Percentiles rank a stretch among this genome's conserved stretches.
These are phyloP conservation scores for Isichthys henryi DNA, from an alignment of 2,113 vertebrate genomes.

Conservation along the genomic window DNA sequence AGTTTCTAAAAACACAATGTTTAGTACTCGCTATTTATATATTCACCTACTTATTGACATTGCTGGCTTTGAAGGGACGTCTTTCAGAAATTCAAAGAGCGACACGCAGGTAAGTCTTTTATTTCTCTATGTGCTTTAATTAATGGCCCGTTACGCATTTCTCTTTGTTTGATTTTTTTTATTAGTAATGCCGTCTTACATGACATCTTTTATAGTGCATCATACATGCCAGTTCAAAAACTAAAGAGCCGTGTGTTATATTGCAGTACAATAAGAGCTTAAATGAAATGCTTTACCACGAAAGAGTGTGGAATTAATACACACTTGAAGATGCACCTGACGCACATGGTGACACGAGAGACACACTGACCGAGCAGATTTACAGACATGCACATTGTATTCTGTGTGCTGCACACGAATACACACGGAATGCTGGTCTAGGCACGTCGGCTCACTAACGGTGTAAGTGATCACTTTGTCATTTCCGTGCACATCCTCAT, in stretches of 20 bases:
- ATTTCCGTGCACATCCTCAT: neutral
- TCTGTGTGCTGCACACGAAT: neutral
- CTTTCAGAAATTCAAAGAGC: constrained; percentile 4
- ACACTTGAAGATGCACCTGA: constrained; percentile 7
- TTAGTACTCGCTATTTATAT: neutral
- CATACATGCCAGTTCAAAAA: neutral
- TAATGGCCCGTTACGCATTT: neutral
- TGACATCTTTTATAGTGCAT: neutral
- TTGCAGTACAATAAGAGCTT: neutral
- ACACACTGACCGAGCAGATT: neutral
- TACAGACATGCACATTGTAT: neutral
- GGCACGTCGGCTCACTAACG: neutral
- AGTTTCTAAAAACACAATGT: neutral
- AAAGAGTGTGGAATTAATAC: neutral
- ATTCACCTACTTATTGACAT: neutral
- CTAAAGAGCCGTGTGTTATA: neutral
- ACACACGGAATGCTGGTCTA: neutral
- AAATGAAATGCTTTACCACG: neutral
- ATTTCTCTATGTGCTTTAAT: neutral
- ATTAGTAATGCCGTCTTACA: neutral
- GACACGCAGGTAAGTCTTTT: constrained; percentile 21
- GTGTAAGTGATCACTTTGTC: neutral
- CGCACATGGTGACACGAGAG: neutral
- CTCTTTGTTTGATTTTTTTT: neutral
- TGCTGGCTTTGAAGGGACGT: neutral